Evolutionary conservation across 2,113 vertebrate species (phyloP).

Genomic region (Scytalopus superciliaris): DNA sequence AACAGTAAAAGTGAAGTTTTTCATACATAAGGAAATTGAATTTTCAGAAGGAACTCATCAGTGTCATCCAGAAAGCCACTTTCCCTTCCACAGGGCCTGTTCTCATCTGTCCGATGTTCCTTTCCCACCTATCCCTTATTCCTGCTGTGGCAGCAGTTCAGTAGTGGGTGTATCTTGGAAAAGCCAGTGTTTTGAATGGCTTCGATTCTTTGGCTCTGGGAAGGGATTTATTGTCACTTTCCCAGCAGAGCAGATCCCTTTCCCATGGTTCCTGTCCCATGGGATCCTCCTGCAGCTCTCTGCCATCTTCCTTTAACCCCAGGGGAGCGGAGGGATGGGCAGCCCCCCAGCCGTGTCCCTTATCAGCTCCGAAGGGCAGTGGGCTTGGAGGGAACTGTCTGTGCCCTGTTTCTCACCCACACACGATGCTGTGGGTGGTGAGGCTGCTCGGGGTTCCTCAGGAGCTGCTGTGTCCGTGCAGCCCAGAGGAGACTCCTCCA

Average conservation of each 20-base stretch:
- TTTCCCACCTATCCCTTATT: neutral
- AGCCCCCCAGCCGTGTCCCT: neutral
- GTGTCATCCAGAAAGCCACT: neutral
- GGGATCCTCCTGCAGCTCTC: neutral
- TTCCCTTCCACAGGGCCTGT: neutral
- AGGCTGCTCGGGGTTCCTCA: neutral
- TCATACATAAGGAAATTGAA: slow-evolving; percentile 35
- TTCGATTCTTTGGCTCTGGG: neutral
- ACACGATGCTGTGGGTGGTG: neutral
- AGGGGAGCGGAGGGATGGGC: neutral
- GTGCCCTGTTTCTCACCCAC: neutral
- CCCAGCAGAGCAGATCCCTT: neutral
- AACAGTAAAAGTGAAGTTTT: neutral
- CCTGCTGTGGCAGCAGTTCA: neutral
- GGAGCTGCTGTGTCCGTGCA: neutral
- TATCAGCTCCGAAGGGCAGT: neutral
- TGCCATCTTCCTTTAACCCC: neutral
- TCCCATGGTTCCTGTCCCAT: neutral
- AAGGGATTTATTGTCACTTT: neutral
- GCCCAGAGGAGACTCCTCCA: neutral
- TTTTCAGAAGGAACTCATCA: neutral
- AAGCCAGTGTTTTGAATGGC: neutral
- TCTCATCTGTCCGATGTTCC: neutral
- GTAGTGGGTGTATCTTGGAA: neutral
- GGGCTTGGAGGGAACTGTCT: neutral